phyloP scores from a whole-genome alignment of 2,113 vertebrate species.

The Pachycephala philippinensis region DNA sequence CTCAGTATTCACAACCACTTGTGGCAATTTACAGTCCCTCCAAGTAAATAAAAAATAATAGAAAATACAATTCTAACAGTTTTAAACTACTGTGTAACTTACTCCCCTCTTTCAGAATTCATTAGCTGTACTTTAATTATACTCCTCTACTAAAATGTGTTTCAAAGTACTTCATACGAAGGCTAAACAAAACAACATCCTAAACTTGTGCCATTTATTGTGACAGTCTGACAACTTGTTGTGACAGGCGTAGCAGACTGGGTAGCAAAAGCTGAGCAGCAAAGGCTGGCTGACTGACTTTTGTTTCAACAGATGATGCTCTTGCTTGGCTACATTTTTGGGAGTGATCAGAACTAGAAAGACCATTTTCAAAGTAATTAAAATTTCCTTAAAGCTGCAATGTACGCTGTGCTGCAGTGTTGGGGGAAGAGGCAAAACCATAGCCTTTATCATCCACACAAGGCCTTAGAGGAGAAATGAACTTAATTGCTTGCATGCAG shows the following conservation, averaged over 20 bases:
- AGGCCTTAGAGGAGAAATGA: not conserved
- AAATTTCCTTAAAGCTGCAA: not conserved
- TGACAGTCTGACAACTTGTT: conserved; percentile 7
- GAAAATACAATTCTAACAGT: not conserved
- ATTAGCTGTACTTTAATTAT: not conserved
- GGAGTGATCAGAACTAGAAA: not conserved
- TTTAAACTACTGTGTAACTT: not conserved
- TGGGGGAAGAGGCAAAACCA: not conserved
- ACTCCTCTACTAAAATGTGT: not conserved
- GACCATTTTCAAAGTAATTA: not conserved
- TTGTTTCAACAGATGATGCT: not conserved
- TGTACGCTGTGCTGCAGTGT: not conserved
- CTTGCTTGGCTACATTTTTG: not conserved
- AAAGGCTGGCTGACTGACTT: not conserved
- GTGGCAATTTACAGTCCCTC: not conserved
- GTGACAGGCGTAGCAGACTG: not conserved
- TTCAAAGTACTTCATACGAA: not conserved
- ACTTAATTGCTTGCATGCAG: accelerated
- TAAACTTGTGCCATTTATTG: not conserved
- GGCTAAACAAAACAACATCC: not conserved
- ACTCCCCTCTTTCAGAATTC: not conserved
- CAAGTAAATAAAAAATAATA: not conserved
- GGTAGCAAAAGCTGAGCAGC: conserved; percentile 9
- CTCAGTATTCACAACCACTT: not conserved
- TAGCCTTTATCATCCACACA: not conserved